Evolutionary conservation across 2,113 vertebrate species (phyloP), one percentile per base, ranked within the genome.

Genomic region (Phoxinus phoxinus): DNA sequence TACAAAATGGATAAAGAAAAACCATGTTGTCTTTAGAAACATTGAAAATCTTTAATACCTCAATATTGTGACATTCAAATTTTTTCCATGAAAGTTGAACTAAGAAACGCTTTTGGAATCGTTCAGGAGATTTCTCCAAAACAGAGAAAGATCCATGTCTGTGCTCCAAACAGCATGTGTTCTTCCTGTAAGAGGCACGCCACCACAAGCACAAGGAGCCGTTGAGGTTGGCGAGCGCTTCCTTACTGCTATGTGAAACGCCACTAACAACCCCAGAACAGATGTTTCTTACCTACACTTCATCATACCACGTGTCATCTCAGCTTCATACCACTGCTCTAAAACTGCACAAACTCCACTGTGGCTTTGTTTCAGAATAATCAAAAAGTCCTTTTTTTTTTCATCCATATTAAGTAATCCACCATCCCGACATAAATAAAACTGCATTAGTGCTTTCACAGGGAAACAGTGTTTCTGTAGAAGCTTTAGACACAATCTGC

Each of bases 251-350:
- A 61, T 46, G 58, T 65, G 23, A 80, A 63, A 80, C 4, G 32
- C 61, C 51, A 23, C 79, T 32, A 81, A 81, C 44, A 23, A 48
- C 19, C n/a, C 61, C n/a, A 51, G 17, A 81, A 81, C 79, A 81
- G 41, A 51, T 69, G 79, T 81, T n/a, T 44, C 61, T 23, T 48
- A 67, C 61, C n/a, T 48, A 69, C 41, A 81, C 79, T 48, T 67
- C 61, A 81, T 81, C 44, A 81, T 32, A 32, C 15, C 58, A 63
- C 30, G 35, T 30, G 58, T 63, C 46, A 53, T 56, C 37, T 81
- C 27, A 32, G 61, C 13, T 63, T 35, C n/a, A 32, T 13, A n/a
- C 9, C 11, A 51, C n/a, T 13, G 25, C 41, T 51, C 41, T 23
- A 69, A 7, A 67, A 23, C 27, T 7, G 27, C 25, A 23, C 27